Evolutionary conservation across 53 echinoderm and acorn worm species (phyloP).

Genomic region (Antedon mediterranea): DNA sequence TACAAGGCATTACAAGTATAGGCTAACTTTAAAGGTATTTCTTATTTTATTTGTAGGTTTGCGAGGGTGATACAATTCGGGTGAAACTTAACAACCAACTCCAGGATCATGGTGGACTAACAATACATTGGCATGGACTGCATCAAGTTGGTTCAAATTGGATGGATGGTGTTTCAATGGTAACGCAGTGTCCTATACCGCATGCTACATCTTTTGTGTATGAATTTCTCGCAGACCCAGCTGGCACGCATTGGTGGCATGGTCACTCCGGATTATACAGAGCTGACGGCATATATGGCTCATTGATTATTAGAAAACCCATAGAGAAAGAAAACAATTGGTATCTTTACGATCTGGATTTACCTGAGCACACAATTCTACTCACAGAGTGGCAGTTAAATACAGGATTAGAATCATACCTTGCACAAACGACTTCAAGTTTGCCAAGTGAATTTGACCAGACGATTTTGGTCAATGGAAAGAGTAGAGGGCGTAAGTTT

Average conservation of each 20-base stretch:
- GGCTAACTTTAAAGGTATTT: no score
- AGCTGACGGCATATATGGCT: constrained; percentile 76
- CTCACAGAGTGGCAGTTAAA: constrained; percentile 46
- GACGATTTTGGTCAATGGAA: constrained; percentile 71
- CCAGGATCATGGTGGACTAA: constrained; percentile 38
- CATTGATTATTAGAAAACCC: constrained; percentile 64
- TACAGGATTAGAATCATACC: not conserved
- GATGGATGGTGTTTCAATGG: constrained; percentile 68
- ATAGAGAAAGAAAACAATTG: constrained; percentile 7
- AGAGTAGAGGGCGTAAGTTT: constrained; percentile 33
- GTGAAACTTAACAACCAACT: constrained; percentile 41
- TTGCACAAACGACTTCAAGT: constrained; percentile 42
- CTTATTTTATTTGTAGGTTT: constrained; percentile 51
- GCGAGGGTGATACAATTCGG: constrained; percentile 34
- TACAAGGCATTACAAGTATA: no score
- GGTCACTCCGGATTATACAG: constrained; percentile 76
- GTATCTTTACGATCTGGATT: constrained; percentile 57
- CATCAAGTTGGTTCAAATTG: constrained; percentile 33
- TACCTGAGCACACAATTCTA: constrained; percentile 45
- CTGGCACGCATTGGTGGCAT: constrained; percentile 46
- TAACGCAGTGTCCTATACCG: constrained; percentile 45
- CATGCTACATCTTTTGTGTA: constrained; percentile 1
- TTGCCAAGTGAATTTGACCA: constrained; percentile 63
- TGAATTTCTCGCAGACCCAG: not conserved
- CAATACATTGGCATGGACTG: constrained; percentile 66